Conservation (phyloP, 2,888 invertebrate species). For the Ophraella communa region DNA sequence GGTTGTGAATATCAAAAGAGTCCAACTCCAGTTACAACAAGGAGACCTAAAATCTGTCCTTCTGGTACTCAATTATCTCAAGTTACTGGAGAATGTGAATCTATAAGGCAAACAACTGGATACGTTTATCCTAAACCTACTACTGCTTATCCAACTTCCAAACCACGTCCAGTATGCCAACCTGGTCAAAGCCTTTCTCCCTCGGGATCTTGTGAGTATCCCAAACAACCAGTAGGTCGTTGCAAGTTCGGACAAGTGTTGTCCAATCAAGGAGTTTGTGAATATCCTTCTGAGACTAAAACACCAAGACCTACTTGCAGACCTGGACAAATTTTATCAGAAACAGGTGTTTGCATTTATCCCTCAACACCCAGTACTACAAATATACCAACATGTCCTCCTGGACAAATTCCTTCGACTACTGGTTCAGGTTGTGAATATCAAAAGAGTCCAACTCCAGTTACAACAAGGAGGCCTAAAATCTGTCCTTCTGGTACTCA, state of each 20-base stretch:
- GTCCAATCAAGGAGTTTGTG: slow-evolving; percentile 26
- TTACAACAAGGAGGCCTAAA: neutral
- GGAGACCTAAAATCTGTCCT: slow-evolving; percentile 9
- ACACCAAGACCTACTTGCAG: slow-evolving; percentile 27
- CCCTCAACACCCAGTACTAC: slow-evolving; percentile 12
- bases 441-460: slow-evolving; percentile 23
- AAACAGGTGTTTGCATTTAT: slow-evolving; percentile 29
- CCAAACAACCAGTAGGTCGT: too few relatives aligned
- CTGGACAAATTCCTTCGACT: slow-evolving; percentile 22
- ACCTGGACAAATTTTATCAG: slow-evolving; percentile 18
- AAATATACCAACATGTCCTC: slow-evolving; percentile 19
- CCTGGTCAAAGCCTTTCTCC: too few relatives aligned
- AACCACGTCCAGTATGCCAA: slow-evolving; percentile 21
- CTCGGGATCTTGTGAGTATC: too few relatives aligned
- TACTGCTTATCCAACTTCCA: slow-evolving; percentile 6
- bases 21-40: slow-evolving; percentile 5
- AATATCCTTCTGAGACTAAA: slow-evolving; percentile 21
- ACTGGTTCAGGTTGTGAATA: slow-evolving; percentile 31
- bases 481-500: slow-evolving; percentile 21
- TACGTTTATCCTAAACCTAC: slow-evolving; percentile 18
- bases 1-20: slow-evolving; percentile 26
- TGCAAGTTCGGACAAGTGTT: slow-evolving; percentile 50
- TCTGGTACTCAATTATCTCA: slow-evolving; percentile 29
- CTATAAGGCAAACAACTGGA: slow-evolving; percentile 11
- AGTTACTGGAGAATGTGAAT: slow-evolving; percentile 12